Evolutionary conservation across 2,113 vertebrate species (phyloP), one percentile per base, ranked within the genome.

Genomic region (Pao palembangensis): DNA sequence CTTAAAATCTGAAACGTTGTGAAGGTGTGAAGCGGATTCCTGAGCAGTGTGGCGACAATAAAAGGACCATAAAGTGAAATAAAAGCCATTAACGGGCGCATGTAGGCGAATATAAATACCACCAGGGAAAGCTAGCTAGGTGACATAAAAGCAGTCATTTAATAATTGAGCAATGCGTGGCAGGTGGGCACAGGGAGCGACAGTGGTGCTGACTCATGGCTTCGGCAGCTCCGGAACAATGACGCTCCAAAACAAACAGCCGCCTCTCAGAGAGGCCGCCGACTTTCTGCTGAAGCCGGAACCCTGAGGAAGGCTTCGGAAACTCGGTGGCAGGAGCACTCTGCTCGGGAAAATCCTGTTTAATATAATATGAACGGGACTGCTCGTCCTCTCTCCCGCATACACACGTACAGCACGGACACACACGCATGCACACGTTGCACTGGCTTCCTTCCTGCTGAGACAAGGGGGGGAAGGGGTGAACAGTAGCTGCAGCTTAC

Each of bases 311-410:
- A 81, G 60, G 78, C 88, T 84, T 89, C 67, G 70, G 85, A 90
- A 89, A 85, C 84, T 76, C 78, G 18, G 79, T 88, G 86, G 88
- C 87, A 84, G 71, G 53, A 83, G 66, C 76, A 42, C 85, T 88
- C 68, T 85, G 83, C 88, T 86, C 79, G 81, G 88, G 89, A 90
- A 90, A 88, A 89, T 89, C 89, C 89, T 89, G 84, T 89, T 90
- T 87, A 88, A 88, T 85, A 85, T 84, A 86, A 82, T 67, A 78
- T 74, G 73, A 86, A 75, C 67, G 69, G 76, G 67, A 79, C 53
- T 61, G 51, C 54, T 69, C 31, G 58, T 69, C 74, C 69, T 20
- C 76, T 52, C 2, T 2, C 57, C 55, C 60, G 68, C 76, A 75
- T 67, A 72, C 65, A 76, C 58, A 68, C 58, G 61, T 42, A 18